Evolutionary conservation across 2,888 invertebrate species (phyloP).

Genomic region (Mesochorus sp.): DNA sequence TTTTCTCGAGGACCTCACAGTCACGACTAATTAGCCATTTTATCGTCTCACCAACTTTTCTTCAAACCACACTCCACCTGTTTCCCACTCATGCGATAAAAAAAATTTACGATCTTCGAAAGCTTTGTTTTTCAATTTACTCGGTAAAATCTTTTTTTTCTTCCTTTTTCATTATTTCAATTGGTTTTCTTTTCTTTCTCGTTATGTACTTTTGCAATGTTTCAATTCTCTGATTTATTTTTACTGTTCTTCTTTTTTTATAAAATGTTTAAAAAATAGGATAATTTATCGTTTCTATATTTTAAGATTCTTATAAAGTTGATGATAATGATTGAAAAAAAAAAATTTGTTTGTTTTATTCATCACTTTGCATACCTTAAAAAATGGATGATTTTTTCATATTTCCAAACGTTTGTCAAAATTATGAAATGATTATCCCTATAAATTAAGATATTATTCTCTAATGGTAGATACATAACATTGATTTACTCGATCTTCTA

Average conservation of each 20-base stretch:
- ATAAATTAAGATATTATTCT: too few species aligned
- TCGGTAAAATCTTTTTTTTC: too few species aligned
- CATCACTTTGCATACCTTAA: background rate
- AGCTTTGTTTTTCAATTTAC: background rate
- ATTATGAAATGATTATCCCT: background rate
- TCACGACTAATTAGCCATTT: constrained; percentile 60
- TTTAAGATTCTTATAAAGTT: too few species aligned
- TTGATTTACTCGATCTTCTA: background rate
- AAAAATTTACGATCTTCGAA: background rate
- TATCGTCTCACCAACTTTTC: constrained; percentile 56
- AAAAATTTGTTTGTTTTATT: too few species aligned
- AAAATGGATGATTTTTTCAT: background rate
- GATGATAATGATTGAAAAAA: too few species aligned
- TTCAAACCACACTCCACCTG: background rate
- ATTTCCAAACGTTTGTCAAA: background rate
- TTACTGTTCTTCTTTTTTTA: too few species aligned
- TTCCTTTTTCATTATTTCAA: too few species aligned
- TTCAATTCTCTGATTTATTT: too few species aligned
- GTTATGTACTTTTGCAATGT: too few species aligned
- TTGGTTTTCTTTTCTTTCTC: too few species aligned
- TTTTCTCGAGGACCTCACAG: constrained; percentile 15
- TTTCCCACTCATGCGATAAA: constrained; percentile 19
- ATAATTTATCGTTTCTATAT: too few species aligned
- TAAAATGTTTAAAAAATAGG: too few species aligned
- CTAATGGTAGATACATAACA: background rate